phyloP scores from a whole-genome alignment of 2,888 invertebrate genomes.

The Esperia sulphurella region DNA sequence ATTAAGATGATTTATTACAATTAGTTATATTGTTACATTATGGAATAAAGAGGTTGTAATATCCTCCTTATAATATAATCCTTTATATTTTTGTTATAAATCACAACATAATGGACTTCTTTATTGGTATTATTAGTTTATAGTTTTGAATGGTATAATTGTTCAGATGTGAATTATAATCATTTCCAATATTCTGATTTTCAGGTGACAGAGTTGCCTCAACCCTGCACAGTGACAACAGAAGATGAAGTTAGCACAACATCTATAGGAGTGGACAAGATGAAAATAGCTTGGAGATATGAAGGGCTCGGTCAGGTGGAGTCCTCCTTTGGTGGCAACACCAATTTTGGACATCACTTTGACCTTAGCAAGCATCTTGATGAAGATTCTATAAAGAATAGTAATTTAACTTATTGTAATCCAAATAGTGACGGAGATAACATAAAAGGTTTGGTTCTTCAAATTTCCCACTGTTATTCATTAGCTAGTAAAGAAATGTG shows the following conservation, averaged over 20 bases:
- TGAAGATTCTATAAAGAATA: slow-evolving; percentile 73
- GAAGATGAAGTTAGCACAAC: slow-evolving; percentile 53
- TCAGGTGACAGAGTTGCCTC: slow-evolving; percentile 71
- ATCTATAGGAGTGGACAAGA: slow-evolving; percentile 68
- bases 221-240: slow-evolving; percentile 72
- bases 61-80: too few relatives aligned
- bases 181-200: slow-evolving; percentile 21
- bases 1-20: too few relatives aligned
- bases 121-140: too few relatives aligned
- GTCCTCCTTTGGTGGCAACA: slow-evolving; percentile 64
- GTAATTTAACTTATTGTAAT: slow-evolving; percentile 80
- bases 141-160: too few relatives aligned
- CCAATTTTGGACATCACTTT: slow-evolving; percentile 87
- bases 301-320: slow-evolving; percentile 85
- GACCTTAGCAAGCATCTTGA: slow-evolving; percentile 89
- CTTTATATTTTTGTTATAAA: too few relatives aligned
- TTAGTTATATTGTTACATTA: too few relatives aligned
- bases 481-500: too few relatives aligned
- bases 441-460: background rate
- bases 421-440: slow-evolving; percentile 19
- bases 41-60: too few relatives aligned
- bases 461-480: too few relatives aligned
- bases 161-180: too few relatives aligned
- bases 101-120: too few relatives aligned
- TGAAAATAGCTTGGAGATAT: slow-evolving; percentile 96